Percentiles rank a stretch among this genome's conserved stretches.
phyloP scores from a whole-genome alignment of 2,888 invertebrate genomes.

The Oligia strigilis region DNA sequence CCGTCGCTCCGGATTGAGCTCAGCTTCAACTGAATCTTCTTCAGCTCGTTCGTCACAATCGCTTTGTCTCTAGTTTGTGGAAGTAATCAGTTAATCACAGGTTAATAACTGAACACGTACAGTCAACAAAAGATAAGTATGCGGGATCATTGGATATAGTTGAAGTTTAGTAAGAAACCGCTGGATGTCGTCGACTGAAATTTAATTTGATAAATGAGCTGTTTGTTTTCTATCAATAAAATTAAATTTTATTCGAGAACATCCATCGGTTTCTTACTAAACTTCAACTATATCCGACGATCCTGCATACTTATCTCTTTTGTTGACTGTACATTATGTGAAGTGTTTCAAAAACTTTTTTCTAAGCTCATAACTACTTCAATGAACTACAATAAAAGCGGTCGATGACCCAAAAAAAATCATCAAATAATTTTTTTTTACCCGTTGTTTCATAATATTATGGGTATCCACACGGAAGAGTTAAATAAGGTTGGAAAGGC shows the following conservation, averaged over 20 bases:
- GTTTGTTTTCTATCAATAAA: no score
- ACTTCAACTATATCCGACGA: no score
- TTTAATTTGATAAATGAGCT: no score
- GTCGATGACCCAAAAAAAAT: background rate
- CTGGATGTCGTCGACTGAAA: no score
- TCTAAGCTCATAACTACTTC: background rate
- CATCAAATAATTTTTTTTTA: background rate
- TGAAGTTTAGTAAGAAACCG: no score
- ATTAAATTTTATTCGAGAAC: no score
- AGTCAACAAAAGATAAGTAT: no score
- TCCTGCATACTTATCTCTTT: no score
- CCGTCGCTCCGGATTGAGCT: constrained; percentile 83
- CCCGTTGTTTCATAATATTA: background rate
- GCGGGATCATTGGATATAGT: no score
- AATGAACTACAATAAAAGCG: background rate
- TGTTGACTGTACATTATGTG: background rate
- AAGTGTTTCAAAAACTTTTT: background rate
- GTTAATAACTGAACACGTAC: background rate
- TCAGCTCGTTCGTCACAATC: constrained; percentile 83
- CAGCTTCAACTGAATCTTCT: constrained; percentile 83
- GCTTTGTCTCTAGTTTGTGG: constrained; percentile 75
- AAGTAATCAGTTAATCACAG: background rate
- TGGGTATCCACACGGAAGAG: no score
- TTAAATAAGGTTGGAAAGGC: no score
- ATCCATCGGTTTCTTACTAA: no score